Evolutionary conservation across 2,113 vertebrate species (phyloP).

Genomic region (Prochilodus magdalenae): DNA sequence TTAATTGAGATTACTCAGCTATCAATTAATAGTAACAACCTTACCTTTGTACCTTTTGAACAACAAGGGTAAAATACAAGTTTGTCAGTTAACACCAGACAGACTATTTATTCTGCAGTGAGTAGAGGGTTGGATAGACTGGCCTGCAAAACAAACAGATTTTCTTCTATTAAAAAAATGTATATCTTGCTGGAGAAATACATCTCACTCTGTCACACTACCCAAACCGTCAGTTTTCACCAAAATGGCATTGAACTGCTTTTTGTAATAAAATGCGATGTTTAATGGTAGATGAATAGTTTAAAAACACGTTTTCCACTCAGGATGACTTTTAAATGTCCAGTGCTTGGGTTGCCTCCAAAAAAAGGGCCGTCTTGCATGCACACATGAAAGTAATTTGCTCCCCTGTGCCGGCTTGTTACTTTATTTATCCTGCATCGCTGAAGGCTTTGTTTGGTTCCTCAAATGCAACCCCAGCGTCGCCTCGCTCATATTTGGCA

Average conservation of each 20-base stretch:
- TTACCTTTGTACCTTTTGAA: too few relatives aligned
- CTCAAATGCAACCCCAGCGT: constrained; percentile 30
- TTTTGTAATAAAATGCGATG: neutral
- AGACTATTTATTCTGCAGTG: too few relatives aligned
- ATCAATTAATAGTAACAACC: too few relatives aligned
- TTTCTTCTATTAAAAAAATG: neutral
- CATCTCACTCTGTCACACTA: too few relatives aligned
- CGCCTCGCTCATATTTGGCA: constrained; percentile 11
- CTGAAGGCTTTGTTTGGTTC: constrained; percentile 27
- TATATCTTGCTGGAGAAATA: neutral
- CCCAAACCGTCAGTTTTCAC: neutral
- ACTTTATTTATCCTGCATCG: constrained; percentile 6
- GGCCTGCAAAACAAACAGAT: neutral
- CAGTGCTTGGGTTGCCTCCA: neutral
- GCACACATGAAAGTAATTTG: constrained; percentile 28
- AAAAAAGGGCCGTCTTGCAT: constrained; percentile 16
- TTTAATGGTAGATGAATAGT: neutral
- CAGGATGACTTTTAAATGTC: constrained; percentile 23
- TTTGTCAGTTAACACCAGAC: too few relatives aligned
- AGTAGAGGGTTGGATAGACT: neutral
- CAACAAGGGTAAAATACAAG: too few relatives aligned
- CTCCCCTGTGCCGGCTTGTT: neutral
- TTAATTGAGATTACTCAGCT: too few relatives aligned
- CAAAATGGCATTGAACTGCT: neutral
- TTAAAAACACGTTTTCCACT: neutral